Evolutionary conservation across 2,113 vertebrate species (phyloP).

Genomic region (Mesembrinibis cayennensis): DNA sequence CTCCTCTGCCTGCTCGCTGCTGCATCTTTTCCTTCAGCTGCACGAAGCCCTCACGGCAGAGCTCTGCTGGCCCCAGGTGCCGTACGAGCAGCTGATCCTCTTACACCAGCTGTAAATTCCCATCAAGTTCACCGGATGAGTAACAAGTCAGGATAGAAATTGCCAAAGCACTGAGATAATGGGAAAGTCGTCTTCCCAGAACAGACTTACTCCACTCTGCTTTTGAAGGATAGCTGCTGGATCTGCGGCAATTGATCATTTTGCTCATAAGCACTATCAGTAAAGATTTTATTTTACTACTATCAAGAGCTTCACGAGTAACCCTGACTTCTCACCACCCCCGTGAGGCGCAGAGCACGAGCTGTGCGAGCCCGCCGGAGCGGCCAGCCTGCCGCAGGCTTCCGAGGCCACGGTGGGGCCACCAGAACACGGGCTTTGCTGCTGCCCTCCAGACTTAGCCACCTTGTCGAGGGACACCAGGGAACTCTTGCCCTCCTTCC

Average conservation of each 20-base stretch:
- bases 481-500: neutral
- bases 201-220: accelerated
- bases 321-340: neutral
- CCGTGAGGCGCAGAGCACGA: accelerated
- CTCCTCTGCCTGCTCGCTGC: neutral
- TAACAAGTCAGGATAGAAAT: neutral
- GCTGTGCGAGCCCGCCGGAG: accelerated
- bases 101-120: slow-evolving; percentile 60
- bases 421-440: accelerated
- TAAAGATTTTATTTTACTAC: neutral
- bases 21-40: slow-evolving; percentile 2
- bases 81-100: slow-evolving; percentile 75
- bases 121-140: neutral
- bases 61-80: slow-evolving; percentile 74
- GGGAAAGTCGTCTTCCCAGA: slow-evolving; percentile 6
- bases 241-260: neutral
- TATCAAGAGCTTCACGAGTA: neutral
- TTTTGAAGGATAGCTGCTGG: neutral
- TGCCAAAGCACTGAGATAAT: slow-evolving; percentile 32
- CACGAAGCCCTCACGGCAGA: slow-evolving; percentile 52
- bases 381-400: neutral
- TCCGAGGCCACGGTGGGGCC: neutral
- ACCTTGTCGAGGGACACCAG: accelerated
- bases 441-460: neutral
- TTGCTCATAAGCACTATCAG: neutral